Percentiles rank a stretch among this genome's conserved stretches.
phyloP scores from a whole-genome alignment of 2,888 invertebrate genomes.

The Phalera bucephala region DNA sequence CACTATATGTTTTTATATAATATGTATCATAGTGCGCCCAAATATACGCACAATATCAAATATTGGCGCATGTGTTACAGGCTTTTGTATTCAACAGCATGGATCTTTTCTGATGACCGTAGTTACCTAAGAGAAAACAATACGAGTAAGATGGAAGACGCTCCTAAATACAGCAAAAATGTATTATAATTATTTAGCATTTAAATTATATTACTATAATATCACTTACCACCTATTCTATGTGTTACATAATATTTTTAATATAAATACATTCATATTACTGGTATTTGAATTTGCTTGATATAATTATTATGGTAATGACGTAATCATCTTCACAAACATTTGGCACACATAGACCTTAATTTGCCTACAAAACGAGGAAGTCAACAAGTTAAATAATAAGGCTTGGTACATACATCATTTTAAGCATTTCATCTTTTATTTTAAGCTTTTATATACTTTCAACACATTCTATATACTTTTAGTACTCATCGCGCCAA shows the following conservation, averaged over 20 bases:
- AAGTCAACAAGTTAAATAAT: slow-evolving; percentile 18
- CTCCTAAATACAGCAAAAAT: slow-evolving; percentile 80
- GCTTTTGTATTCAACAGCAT: slow-evolving; percentile 10
- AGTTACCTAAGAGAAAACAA: slow-evolving; percentile 68
- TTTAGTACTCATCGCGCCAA: not conserved
- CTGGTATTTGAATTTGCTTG: slow-evolving; percentile 65
- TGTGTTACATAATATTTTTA: slow-evolving; percentile 51
- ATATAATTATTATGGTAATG: slow-evolving; percentile 45
- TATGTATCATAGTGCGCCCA: slow-evolving; percentile 3
- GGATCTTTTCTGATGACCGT: slow-evolving; percentile 45
- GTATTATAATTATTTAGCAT: slow-evolving; percentile 68
- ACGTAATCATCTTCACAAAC: slow-evolving; percentile 45
- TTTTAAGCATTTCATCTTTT: too few species aligned
- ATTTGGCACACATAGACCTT: slow-evolving; percentile 70
- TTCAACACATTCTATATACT: not conserved
- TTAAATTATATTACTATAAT: slow-evolving; percentile 63
- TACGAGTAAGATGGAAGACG: slow-evolving; percentile 80
- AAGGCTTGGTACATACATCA: slow-evolving; percentile 10
- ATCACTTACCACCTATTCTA: slow-evolving; percentile 76
- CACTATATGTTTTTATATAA: slow-evolving; percentile 16
- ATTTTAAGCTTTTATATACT: too few species aligned
- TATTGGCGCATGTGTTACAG: slow-evolving; percentile 15
- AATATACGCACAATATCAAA: slow-evolving; percentile 21
- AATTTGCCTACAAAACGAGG: slow-evolving; percentile 33
- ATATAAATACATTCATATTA: slow-evolving; percentile 66